Evolutionary conservation across 2,888 invertebrate species (phyloP).

Genomic region (Archips xylosteana): DNA sequence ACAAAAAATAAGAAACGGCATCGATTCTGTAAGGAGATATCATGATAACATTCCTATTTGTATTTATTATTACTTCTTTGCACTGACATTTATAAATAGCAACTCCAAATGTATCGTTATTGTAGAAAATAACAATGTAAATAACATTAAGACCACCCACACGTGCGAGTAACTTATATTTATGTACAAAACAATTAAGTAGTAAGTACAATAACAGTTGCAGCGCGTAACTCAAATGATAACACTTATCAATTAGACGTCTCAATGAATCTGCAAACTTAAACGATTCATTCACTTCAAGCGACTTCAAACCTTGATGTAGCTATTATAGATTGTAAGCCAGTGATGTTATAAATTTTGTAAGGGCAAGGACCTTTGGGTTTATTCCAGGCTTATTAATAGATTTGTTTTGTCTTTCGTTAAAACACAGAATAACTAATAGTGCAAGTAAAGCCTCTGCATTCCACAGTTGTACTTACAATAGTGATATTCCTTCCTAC

Average conservation of each 20-base stretch:
- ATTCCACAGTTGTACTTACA: neutral
- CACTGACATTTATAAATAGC: too few species aligned
- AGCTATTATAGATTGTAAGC: neutral
- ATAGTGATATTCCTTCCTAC: neutral
- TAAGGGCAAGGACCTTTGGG: constrained; percentile 57
- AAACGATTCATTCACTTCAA: neutral
- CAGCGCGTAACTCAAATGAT: constrained; percentile 49
- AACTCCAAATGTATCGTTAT: neutral
- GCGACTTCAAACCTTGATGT: constrained; percentile 7
- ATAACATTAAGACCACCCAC: constrained; percentile 37
- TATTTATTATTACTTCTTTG: too few species aligned
- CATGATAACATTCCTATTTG: too few species aligned
- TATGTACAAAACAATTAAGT: constrained; percentile 15
- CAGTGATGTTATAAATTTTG: constrained; percentile 7
- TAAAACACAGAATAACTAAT: constrained; percentile 1
- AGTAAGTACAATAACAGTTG: constrained; percentile 27
- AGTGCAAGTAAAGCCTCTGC: constrained; percentile 1
- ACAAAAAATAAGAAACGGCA: too few species aligned
- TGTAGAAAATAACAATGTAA: constrained; percentile 2
- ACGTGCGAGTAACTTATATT: constrained; percentile 19
- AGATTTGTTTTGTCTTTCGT: constrained; percentile 28
- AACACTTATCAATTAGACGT: constrained; percentile 43
- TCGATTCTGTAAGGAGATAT: too few species aligned
- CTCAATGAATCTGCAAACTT: constrained; percentile 53
- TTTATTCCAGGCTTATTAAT: constrained; percentile 52